Evolutionary conservation across 2,113 vertebrate genomes (phyloP), one percentile per base, ranked within the genome.

Genomic region (Onychostoma macrolepis): DNA sequence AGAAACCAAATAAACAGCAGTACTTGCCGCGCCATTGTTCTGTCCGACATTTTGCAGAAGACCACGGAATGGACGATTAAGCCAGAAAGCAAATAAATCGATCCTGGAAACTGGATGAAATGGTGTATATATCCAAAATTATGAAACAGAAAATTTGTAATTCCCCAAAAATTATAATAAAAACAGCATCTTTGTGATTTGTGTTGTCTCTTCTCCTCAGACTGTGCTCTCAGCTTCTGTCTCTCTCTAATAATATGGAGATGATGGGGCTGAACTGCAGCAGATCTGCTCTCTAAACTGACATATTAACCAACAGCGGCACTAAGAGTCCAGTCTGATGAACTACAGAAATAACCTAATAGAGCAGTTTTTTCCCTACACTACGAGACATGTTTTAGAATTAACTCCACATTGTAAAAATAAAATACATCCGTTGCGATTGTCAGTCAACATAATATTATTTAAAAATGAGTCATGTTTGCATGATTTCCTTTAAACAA

Each of bases 21-120:
- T 88, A 91, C 86, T 82, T 67, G 90, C 84, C 43, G 85, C 63
- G 11, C 87, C 89, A 89, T 91, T 90, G 72, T 91, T 87, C 82
- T 85, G 19, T 79, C 79, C 78, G 72, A 78, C 83, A 77, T 50
- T 82, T 13, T 41, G 33, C 38, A 17, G 24, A 38, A 15, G 43
- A 81, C 26, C 77, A 28, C 15, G 1, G n/a, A 43, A 58, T n/a
- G 6, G 21, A 67, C 24, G 41, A 33, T 43, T 41, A 33, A 30
- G 9, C 1, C 9, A 9, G n/a, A 13, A 21, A n/a, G 6, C 67
- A 33, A 8, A 80, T 0, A 36, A 3, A 33, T 21, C 6, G 43
- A 77, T 85, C 83, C 56, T 33, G 11, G 8, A 15, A 2, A 0
- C 6, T 41, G 28, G 10, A 80, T 13, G 12, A 63, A 26, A 63